Conservation (phyloP, 2,888 invertebrate species). For the Saturnia pavonia region DNA sequence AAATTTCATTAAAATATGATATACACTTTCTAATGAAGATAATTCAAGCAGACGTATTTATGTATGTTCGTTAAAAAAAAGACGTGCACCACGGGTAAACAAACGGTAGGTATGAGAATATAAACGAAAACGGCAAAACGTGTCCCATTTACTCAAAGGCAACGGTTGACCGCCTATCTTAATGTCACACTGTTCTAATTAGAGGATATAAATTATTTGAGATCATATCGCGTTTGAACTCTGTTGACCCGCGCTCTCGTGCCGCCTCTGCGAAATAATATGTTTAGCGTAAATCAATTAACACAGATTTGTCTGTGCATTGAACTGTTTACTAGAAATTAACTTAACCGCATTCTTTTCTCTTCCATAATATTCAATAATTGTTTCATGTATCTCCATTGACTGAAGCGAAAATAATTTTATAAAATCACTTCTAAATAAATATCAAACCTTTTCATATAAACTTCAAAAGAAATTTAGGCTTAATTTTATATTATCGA, state of each 20-base stretch:
- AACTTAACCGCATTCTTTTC: too few species aligned
- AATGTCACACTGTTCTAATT: conserved; percentile 45
- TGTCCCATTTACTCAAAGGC: conserved; percentile 12
- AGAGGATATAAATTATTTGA: conserved; percentile 42
- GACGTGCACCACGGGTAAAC: neutral
- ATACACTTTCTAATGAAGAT: neutral
- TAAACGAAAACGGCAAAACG: neutral
- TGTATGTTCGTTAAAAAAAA: neutral
- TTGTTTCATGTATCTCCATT: too few species aligned
- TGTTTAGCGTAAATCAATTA: conserved; percentile 22
- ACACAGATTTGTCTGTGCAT: conserved; percentile 21
- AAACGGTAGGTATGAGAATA: neutral
- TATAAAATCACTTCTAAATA: too few species aligned
- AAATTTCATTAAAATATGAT: neutral
- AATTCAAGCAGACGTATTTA: neutral
- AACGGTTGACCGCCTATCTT: conserved; percentile 23
- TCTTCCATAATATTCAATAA: too few species aligned
- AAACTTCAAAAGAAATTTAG: too few species aligned
- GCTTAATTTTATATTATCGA: too few species aligned
- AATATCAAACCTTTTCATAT: too few species aligned
- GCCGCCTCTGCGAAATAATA: conserved; percentile 32
- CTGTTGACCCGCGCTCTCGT: conserved; percentile 26
- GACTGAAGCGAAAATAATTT: too few species aligned
- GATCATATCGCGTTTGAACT: conserved; percentile 41
- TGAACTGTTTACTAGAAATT: conserved; percentile 10